A percentile compares a stretch with the other conserved stretches of the same genome.
Conservation (phyloP, 2,888 invertebrate genomes). For the Drepana falcataria region DNA sequence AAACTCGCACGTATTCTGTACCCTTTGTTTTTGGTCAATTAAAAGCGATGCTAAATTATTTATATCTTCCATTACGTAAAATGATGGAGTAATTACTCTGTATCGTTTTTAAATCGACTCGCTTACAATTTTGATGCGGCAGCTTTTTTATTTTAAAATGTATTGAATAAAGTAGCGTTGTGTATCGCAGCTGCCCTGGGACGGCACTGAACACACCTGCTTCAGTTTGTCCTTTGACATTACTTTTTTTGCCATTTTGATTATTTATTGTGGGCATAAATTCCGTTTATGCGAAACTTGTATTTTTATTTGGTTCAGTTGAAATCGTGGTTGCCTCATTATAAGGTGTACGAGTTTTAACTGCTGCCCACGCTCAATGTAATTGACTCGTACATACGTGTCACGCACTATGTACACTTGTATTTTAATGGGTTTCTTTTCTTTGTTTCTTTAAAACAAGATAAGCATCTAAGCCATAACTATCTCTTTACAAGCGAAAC, state of each 20-base stretch:
- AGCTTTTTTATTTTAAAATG: constrained; percentile 27
- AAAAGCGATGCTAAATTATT: constrained; percentile 14
- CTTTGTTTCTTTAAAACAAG: constrained; percentile 27
- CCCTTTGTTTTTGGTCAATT: constrained; percentile 15
- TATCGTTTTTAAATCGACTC: constrained; percentile 25
- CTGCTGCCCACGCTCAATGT: constrained; percentile 14
- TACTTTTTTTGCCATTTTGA: constrained; percentile 27
- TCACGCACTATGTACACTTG: constrained; percentile 20
- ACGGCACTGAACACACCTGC: constrained; percentile 47
- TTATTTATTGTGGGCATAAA: constrained; percentile 23
- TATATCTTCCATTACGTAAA: constrained; percentile 7
- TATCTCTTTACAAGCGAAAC: constrained; percentile 12
- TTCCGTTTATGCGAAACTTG: constrained; percentile 11
- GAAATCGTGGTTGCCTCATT: neutral
- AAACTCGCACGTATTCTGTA: too few relatives aligned
- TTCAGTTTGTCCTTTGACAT: constrained; percentile 63
- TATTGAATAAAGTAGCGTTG: constrained; percentile 22
- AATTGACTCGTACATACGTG: constrained; percentile 31
- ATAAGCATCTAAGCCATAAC: constrained; percentile 21
- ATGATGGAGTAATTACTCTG: constrained; percentile 19
- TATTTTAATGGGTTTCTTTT: constrained; percentile 25
- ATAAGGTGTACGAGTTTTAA: constrained; percentile 1
- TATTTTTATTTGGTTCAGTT: constrained; percentile 1
- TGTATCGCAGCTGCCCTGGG: constrained; percentile 41
- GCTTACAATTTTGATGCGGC: constrained; percentile 27